Base-by-base conservation (phyloP, 64 coral and sea anemone species). In the Montipora cactus region DNA sequence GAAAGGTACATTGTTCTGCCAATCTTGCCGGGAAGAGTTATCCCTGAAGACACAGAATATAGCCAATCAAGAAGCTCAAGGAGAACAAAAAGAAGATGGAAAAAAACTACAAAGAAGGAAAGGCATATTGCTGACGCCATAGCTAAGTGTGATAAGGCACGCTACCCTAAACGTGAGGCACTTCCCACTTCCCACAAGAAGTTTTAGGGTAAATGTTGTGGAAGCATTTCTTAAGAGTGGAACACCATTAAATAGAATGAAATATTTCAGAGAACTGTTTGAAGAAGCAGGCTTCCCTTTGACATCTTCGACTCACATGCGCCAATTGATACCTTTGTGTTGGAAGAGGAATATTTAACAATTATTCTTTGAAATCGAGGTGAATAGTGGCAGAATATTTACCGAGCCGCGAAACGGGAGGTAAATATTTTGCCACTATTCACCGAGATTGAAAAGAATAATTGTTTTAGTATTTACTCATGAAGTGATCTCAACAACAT, bases 221-320 rank as follows among this genome's bases (percentile, higher is more conserved):
- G 66, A 82, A 68, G 76, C 92, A 49, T 94, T 94, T 76, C 23
- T 89, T 5, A 94, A 89, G 79, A 94, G 92, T 72, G 83, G 92
- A 37, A 87, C 92, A 28, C 77, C 92, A 55, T 49, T 89, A 44
- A 69, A 82, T 52, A 37, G 75, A 20, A 21, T 89, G 8, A 21
- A 89, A 59, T 79, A 81, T 58, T 89, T 94, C 79, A 89, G 84
- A 80, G 77, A 89, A 19, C 47, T 94, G 10, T 87, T 94, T 83
- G 76, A 89, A 74, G 86, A 89, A 82, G 92, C 59, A 73, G 85
- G 92, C 37, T 73, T 89, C 28, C 48, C 64, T 57, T 68, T 94
- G 5, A 80, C 66, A 52, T 89, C 71, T 46, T 25, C 47, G 7
- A 44, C 84, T 12, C 25, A 89, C 77, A 88, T 89, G 76, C 10